phyloP scores from a whole-genome alignment of 2,797 vertebrate genomes.

The Notolabrus celidotus region DNA sequence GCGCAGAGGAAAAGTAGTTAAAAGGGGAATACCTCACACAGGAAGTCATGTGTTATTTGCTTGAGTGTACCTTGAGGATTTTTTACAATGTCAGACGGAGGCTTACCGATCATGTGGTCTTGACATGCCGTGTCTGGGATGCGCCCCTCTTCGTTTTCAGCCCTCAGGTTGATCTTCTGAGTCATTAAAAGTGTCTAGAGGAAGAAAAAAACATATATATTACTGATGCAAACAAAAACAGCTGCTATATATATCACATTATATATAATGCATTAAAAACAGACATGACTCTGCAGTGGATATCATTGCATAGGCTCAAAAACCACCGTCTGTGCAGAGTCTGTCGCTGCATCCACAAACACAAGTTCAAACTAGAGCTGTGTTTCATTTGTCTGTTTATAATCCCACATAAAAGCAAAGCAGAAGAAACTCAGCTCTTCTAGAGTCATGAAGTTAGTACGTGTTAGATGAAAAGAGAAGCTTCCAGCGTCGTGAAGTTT shows the following conservation, averaged over 20 bases:
- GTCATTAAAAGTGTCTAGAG: slow-evolving; percentile 84
- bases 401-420: no score
- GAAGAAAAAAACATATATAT: slow-evolving; percentile 32
- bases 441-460: not conserved
- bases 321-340: no score
- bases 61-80: not conserved
- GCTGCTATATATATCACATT: no score
- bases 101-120: slow-evolving; percentile 90
- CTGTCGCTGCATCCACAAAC: no score
- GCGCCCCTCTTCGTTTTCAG: slow-evolving; percentile 85
- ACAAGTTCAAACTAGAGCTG: no score
- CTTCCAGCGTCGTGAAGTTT: slow-evolving; percentile 1
- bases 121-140: slow-evolving; percentile 85
- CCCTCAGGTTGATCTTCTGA: slow-evolving; percentile 81
- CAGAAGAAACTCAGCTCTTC: not conserved
- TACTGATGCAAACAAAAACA: not conserved
- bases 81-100: not conserved
- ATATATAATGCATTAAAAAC: no score
- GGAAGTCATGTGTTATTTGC: no score
- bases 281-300: no score
- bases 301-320: no score
- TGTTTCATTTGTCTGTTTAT: no score
- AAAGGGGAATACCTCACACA: not conserved
- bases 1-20: not conserved
- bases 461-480: slow-evolving; percentile 18